phyloP scores from a whole-genome alignment of 2,113 vertebrate genomes.

The Heterochromis multidens region DNA sequence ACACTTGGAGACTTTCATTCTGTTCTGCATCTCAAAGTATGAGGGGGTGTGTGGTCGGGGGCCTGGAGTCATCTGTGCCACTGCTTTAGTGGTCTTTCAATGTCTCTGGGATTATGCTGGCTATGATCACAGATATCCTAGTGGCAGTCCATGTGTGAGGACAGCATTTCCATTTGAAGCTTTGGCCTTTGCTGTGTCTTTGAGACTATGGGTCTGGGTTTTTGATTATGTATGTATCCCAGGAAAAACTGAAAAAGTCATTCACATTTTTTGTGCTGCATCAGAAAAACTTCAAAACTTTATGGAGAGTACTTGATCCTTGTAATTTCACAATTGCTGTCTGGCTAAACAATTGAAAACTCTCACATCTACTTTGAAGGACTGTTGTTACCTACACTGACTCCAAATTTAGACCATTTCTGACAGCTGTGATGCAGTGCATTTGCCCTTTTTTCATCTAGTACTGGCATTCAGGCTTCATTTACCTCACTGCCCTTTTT shows the following conservation, averaged over 20 bases:
- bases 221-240: not conserved
- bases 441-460: not conserved
- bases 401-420: not conserved
- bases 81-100: slow-evolving; percentile 25
- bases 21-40: slow-evolving; percentile 15
- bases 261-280: slow-evolving; percentile 13
- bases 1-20: slow-evolving; percentile 44
- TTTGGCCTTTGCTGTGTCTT: slow-evolving; percentile 5
- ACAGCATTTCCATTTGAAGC: slow-evolving; percentile 13
- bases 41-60: slow-evolving; percentile 20
- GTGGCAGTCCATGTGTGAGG: not conserved
- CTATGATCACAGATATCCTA: slow-evolving; percentile 21
- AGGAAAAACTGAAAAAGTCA: slow-evolving; percentile 7
- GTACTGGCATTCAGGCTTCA: not conserved
- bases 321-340: not conserved
- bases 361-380: slow-evolving; percentile 25
- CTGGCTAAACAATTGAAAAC: slow-evolving; percentile 15
- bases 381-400: not conserved
- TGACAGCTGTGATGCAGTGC: not conserved
- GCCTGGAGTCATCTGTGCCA: slow-evolving; percentile 32
- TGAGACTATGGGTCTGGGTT: not conserved
- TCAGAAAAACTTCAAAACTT: not conserved
- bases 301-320: not conserved
- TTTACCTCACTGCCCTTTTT: not conserved
- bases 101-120: slow-evolving; percentile 18